Conservation (phyloP, 2,113 vertebrate genomes). For the Zosterops japonicus region DNA sequence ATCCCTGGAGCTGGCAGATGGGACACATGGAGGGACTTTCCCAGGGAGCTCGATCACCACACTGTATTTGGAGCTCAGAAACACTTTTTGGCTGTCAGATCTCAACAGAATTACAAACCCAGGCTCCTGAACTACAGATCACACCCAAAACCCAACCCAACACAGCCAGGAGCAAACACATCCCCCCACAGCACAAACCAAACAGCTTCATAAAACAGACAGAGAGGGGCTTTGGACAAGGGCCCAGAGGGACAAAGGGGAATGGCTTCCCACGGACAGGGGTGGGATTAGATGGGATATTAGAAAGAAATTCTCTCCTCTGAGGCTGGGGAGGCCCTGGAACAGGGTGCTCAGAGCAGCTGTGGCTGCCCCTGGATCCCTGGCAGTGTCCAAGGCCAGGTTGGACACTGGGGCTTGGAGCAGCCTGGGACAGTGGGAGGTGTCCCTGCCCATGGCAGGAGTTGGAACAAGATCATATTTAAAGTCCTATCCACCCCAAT, state of each 20-base stretch:
- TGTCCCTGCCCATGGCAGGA: not conserved
- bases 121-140: not conserved
- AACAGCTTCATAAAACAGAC: not conserved
- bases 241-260: not conserved
- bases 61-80: not conserved
- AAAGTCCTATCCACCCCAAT: not conserved
- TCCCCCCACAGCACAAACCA: not conserved
- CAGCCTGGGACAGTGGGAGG: rapidly evolving
- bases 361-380: not conserved
- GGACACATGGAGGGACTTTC: not conserved
- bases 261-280: not conserved
- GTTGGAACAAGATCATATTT: not conserved
- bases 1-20: not conserved
- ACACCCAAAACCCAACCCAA: not conserved
- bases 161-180: not conserved
- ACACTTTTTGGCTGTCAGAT: not conserved
- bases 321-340: not conserved
- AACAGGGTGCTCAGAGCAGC: not conserved
- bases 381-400: not conserved
- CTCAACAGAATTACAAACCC: not conserved
- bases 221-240: not conserved
- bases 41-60: not conserved
- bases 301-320: not conserved
- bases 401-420: rapidly evolving
- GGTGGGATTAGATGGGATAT: not conserved